A percentile compares a stretch with the other conserved stretches of the same genome.
Evolutionary conservation across 1,140 invertebrate genomes (phyloP).

Genomic region (Pinna nobilis): DNA sequence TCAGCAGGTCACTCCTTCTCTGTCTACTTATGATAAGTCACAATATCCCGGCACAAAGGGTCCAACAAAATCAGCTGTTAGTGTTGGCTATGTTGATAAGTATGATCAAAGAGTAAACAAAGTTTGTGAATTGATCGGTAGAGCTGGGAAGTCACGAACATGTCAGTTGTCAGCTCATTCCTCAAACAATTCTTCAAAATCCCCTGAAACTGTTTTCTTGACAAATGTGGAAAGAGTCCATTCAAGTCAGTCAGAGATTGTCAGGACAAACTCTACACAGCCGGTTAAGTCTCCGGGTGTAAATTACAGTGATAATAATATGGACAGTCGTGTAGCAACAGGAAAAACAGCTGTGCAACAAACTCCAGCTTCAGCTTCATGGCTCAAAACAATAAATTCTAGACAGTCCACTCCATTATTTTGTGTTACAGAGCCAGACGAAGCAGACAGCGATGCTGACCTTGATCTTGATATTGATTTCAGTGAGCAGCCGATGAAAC

Average conservation of each 20-base stretch:
- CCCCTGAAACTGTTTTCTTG: background rate
- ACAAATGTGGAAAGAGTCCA: background rate
- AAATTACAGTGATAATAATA: background rate
- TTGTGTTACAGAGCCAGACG: background rate
- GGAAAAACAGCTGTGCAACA: background rate
- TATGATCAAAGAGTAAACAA: too few relatives aligned
- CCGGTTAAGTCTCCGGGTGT: background rate
- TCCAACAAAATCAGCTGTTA: too few relatives aligned
- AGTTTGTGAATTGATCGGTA: too few relatives aligned
- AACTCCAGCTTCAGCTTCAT: too few relatives aligned
- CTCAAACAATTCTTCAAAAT: too few relatives aligned
- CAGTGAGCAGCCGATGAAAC: background rate
- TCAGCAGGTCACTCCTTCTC: too few relatives aligned
- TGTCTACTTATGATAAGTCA: too few relatives aligned
- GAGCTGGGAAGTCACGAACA: too few relatives aligned
- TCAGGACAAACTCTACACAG: background rate
- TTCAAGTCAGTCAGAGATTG: background rate
- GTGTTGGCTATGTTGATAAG: too few relatives aligned
- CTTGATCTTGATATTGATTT: conserved; percentile 50
- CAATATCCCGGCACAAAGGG: too few relatives aligned
- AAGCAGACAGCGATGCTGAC: conserved; percentile 38
- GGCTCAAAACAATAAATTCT: conserved; percentile 38
- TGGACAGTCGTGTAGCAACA: background rate
- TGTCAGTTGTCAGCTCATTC: too few relatives aligned
- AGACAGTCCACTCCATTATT: conserved; percentile 31